These are phyloP conservation scores for Pagrus major DNA, from an alignment of 2,113 vertebrate genomes.

Conservation along the genomic window DNA sequence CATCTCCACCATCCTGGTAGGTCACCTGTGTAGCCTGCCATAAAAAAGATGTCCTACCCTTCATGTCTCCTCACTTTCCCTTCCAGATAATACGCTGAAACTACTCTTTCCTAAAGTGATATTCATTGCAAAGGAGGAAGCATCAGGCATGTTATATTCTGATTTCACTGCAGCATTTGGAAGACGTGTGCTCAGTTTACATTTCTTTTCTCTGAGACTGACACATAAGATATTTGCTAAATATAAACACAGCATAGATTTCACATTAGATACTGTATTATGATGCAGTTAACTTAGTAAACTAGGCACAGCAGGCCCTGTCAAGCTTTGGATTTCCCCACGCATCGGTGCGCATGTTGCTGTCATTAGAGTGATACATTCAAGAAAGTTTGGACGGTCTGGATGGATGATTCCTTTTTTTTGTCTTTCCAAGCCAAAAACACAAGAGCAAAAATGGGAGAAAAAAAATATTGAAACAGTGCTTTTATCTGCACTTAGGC, in stretches of 20 bases:
- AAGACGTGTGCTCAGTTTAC: neutral
- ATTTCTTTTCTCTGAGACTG: neutral
- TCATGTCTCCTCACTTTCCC: constrained; percentile 2
- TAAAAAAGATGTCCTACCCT: constrained; percentile 9
- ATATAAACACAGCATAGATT: neutral
- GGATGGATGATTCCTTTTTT: too few relatives aligned
- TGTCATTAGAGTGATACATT: neutral
- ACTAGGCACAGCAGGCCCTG: neutral
- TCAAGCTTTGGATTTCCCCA: neutral
- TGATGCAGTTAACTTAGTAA: neutral
- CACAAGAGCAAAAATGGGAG: neutral
- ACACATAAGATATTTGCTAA: neutral
- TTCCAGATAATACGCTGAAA: neutral
- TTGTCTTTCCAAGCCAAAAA: too few relatives aligned
- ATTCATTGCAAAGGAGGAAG: constrained; percentile 10
- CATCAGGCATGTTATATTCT: neutral
- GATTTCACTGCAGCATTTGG: neutral
- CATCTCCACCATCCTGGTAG: constrained; percentile 98
- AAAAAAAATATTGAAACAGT: neutral
- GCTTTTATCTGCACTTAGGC: neutral
- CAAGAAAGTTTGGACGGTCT: too few relatives aligned
- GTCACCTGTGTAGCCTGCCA: constrained; percentile 50
- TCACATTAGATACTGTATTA: neutral
- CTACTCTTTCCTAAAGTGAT: neutral
- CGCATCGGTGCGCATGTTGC: neutral